Evolutionary conservation across 2,797 vertebrate species (phyloP), one percentile per base, ranked within the genome.

Genomic region (Peromyscus melanophrys): DNA sequence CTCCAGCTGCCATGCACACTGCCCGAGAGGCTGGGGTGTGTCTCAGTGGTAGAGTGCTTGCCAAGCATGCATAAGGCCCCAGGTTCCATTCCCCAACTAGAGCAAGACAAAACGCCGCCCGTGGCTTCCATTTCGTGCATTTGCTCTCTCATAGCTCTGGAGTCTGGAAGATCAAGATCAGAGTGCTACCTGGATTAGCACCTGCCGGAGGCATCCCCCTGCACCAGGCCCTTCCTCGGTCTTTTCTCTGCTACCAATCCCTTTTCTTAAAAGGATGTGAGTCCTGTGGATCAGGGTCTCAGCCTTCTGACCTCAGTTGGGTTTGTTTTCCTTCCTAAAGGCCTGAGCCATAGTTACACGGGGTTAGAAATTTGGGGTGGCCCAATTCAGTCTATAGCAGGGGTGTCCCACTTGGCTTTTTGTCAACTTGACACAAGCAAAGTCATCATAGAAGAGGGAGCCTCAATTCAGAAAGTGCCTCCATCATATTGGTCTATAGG

Each of bases 101-200:
- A 61, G 34, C 80, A 82, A 61, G 37, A 61, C n/a, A 61, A 37
- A 82, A 4, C 40, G 46, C 43, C 40, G 27, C 71, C 3, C 11
- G 0, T 21, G 19, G 89, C 43, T 91, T 91, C 46, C n/a, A 73
- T 11, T 55, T 59, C 11, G 57, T 40, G 52, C 13, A 40, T 57
- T 55, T 85, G n/a, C 73, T 94, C 92, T 78, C 61, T 86, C 46
- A n/a, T 23, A 82, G 86, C 82, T 75, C 67, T 81, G 43, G 92
- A 78, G 89, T 71, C 89, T 90, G 43, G 69, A 43, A 65, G 76
- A 76, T 23, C 59, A 90, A 95, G 84, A 40, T 94, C 81, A n/a
- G 71, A 78, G 76, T 71, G 49, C 43, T 65, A 31, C 55, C 37
- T 37, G 63, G 40, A 84, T 49, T 37, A 46, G 46, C 76, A 55